Evolutionary conservation across 37 sponge, comb jelly and placozoan species (phyloP).

Genomic region (Aplysina aerophoba): DNA sequence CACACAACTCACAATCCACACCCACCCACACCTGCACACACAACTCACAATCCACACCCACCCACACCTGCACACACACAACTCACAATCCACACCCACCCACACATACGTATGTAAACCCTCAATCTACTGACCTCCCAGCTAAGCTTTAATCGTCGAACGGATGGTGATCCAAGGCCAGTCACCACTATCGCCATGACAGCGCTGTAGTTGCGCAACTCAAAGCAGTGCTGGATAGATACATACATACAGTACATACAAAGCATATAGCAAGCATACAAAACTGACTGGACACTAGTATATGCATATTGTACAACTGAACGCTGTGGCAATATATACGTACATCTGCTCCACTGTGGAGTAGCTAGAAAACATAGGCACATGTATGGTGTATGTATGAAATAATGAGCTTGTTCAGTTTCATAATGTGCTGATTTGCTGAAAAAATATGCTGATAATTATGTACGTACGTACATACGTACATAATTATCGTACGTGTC

Average conservation of each 20-base stretch:
- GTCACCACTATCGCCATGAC: conserved; percentile 86
- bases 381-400: too few species aligned
- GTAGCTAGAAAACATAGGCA: too few species aligned
- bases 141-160: conserved; percentile 72
- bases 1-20: too few species aligned
- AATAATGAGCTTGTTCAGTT: too few species aligned
- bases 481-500: too few species aligned
- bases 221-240: conserved; percentile 63
- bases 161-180: conserved; percentile 76
- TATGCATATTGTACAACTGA: too few species aligned
- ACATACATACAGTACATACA: neutral
- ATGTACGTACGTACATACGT: too few species aligned
- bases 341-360: too few species aligned
- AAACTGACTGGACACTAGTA: too few species aligned
- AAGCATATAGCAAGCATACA: neutral
- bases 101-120: conserved; percentile 3
- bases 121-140: conserved; percentile 59
- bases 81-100: neutral
- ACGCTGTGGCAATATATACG: too few species aligned
- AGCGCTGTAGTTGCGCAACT: conserved; percentile 81
- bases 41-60: neutral
- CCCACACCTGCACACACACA: conserved; percentile 31
- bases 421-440: too few species aligned
- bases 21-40: neutral
- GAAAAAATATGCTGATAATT: too few species aligned